These are phyloP conservation scores for Lithosia quadra DNA, from an alignment of 2,888 invertebrate species.

Conservation along the genomic window DNA sequence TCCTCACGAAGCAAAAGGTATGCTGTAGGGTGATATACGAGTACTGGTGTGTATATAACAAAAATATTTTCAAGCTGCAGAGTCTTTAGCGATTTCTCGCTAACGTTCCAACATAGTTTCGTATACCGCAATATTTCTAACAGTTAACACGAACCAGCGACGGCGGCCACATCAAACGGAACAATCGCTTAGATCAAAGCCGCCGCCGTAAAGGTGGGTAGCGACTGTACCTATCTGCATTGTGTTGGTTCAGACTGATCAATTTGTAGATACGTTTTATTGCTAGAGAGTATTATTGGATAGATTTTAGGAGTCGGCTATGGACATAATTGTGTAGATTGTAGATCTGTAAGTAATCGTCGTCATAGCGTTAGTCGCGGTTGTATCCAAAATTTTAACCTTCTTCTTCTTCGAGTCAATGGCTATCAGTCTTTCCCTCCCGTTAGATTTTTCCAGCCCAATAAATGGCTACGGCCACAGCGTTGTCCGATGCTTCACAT, in stretches of 20 bases:
- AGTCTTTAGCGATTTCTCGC: constrained; percentile 38
- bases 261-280: constrained; percentile 40
- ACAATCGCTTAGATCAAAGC: constrained; percentile 27
- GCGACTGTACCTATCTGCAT: constrained; percentile 49
- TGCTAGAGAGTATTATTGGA: constrained; percentile 9
- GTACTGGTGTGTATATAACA: background rate
- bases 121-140: constrained; percentile 70
- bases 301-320: constrained; percentile 8
- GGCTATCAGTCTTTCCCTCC: too few relatives aligned
- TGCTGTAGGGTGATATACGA: background rate
- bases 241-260: constrained; percentile 40
- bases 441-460: too few relatives aligned
- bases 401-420: too few relatives aligned
- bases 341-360: background rate
- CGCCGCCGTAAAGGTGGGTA: constrained; percentile 57
- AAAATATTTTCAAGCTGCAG: constrained; percentile 23
- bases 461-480: too few relatives aligned
- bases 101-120: constrained; percentile 44
- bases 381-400: too few relatives aligned
- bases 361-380: too few relatives aligned
- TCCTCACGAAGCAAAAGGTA: too few relatives aligned
- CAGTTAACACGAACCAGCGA: constrained; percentile 72
- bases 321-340: constrained; percentile 10
- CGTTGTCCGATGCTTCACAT: too few relatives aligned
- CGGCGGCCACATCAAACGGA: constrained; percentile 69